These are phyloP conservation scores for Macrobrachium rosenbergii DNA, from an alignment of 1,140 invertebrate genomes.

Conservation along the genomic window DNA sequence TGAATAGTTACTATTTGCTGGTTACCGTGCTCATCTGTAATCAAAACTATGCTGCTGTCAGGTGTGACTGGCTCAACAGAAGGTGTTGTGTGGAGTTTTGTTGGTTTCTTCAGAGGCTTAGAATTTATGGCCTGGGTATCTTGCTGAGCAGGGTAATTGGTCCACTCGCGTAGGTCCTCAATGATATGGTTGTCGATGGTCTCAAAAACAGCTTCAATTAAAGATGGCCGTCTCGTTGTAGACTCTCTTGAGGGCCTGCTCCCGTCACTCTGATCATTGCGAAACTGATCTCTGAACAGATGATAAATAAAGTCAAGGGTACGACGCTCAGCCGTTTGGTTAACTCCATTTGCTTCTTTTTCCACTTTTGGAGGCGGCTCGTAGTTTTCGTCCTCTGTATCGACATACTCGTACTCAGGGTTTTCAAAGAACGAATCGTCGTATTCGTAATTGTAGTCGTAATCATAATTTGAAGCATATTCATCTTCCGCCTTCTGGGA, in stretches of 20 bases:
- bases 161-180: conserved; percentile 38
- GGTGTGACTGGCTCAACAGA: background rate
- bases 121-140: background rate
- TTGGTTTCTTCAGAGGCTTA: background rate
- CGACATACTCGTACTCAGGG: conserved; percentile 42
- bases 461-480: background rate
- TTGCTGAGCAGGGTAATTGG: background rate
- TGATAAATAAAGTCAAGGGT: conserved; percentile 25
- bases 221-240: conserved; percentile 13
- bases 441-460: background rate
- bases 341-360: background rate
- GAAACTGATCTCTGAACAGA: background rate
- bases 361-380: background rate
- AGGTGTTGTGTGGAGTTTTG: background rate
- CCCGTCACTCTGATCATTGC: background rate
- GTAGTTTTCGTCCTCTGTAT: conserved; percentile 26
- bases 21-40: conserved; percentile 34
- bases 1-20: conserved; percentile 39
- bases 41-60: conserved; percentile 3
- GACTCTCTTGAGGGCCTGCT: background rate
- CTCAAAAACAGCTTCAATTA: conserved; percentile 33
- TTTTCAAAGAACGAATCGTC: conserved; percentile 38
- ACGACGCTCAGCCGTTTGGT: conserved; percentile 27
- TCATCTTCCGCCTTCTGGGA: too few species aligned
- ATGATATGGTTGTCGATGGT: conserved; percentile 44